These are phyloP conservation scores for Darevskia nairensis DNA, from an alignment of 2,797 vertebrate species.

Conservation along the genomic window DNA sequence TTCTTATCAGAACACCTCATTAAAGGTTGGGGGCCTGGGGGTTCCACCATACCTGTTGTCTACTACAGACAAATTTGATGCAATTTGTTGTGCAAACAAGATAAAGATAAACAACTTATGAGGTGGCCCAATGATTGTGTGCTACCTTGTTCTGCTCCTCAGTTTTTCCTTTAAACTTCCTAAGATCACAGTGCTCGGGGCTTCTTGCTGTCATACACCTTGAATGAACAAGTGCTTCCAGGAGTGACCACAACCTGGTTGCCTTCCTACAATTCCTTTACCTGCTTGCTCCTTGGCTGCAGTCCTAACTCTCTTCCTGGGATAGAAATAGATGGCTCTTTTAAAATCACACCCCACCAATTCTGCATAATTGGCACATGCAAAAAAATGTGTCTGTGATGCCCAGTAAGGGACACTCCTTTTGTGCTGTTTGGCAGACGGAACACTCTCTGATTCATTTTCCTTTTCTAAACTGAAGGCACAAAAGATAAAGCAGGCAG, in stretches of 20 bases:
- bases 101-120: no score
- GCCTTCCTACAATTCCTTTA: not conserved
- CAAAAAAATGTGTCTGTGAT: not conserved
- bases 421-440: not conserved
- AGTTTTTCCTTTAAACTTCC: no score
- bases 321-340: not conserved
- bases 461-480: not conserved
- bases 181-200: no score
- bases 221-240: no score
- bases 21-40: not conserved
- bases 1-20: not conserved
- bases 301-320: not conserved
- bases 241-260: no score
- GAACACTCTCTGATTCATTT: not conserved
- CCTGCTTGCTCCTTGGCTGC: not conserved
- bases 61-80: not conserved
- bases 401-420: not conserved
- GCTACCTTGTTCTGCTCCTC: no score
- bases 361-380: not conserved
- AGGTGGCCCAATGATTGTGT: no score
- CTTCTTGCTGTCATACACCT: no score
- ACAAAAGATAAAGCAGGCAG: constrained; percentile 38
- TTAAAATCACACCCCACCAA: not conserved
- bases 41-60: not conserved
- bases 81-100: not conserved